Evolutionary conservation across 2,113 vertebrate genomes (phyloP), one percentile per base, ranked within the genome.

Genomic region (Corydoras sp.): DNA sequence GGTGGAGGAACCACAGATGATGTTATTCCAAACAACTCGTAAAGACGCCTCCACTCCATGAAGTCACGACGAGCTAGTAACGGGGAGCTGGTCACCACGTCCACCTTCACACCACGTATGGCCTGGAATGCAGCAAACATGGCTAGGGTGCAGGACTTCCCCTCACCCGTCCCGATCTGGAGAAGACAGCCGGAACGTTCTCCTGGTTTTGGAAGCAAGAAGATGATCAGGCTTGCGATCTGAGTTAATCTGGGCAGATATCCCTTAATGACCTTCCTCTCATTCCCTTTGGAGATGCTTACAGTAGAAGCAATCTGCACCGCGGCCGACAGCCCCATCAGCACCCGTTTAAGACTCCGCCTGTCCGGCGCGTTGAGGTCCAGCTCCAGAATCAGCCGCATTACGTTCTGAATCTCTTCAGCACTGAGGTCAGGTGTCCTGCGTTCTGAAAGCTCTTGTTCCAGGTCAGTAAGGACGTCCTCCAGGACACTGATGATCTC

Each of bases 161-260:
- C 77, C 59, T 81, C 79, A 18, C 79, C 79, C 13, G 79, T 81
- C 5, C 68, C 79, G 7, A 81, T 81, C 50, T 81, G 77, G 18
- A 81, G 66, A 8, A 81, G 70, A 49, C 73, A 76, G 48, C 79
- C 79, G 11, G 72, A 68, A 43, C 69, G 29, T 8, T n/a, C 14
- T 30, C 9, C 10, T 10, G 49, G 60, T 30, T 64, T 55, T n/a
- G 67, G 58, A 4, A 79, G 71, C 4, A 81, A 71, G 31, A 81
- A 56, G 35, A 73, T 55, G 15, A 79, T n/a, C 15, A 81, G 32
- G 50, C 77, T 60, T 24, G 80, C 80, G 30, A 81, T 58, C 61
- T 81, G 80, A 49, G 80, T 77, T 55, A 76, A 54, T 71, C 80
- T 43, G 30, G 80, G 80, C 50, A 79, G 67, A 56, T 81, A 81